phyloP scores from a whole-genome alignment of 2,888 invertebrate species.

The Mythimna albipuncta region DNA sequence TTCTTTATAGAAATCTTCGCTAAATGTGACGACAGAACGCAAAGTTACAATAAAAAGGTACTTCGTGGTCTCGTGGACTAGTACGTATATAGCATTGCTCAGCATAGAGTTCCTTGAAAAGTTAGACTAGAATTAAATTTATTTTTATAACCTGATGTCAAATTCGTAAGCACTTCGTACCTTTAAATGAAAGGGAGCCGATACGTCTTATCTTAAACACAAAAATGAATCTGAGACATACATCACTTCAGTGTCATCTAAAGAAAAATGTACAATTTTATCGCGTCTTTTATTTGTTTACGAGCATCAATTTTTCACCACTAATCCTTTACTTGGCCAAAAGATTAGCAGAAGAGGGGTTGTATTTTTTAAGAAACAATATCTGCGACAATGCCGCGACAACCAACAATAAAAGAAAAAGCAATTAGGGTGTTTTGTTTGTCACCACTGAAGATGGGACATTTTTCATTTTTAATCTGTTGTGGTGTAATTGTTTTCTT shows the following conservation, averaged over 20 bases:
- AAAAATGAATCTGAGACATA: constrained; percentile 21
- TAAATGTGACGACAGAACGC: no score
- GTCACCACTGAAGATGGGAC: constrained; percentile 65
- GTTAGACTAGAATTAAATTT: neutral
- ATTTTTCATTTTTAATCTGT: constrained; percentile 81
- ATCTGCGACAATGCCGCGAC: constrained; percentile 73
- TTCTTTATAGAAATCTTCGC: neutral
- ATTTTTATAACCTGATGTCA: neutral
- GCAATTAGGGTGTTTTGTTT: constrained; percentile 83
- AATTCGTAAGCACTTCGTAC: neutral
- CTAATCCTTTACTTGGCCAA: constrained; percentile 76
- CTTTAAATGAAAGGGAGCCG: neutral
- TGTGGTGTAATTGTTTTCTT: constrained; percentile 73
- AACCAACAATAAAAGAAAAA: constrained; percentile 74
- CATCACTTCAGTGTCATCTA: constrained; percentile 39
- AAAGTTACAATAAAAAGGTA: no score
- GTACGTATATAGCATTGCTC: no score
- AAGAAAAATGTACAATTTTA: constrained; percentile 57
- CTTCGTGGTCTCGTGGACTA: neutral
- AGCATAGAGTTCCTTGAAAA: no score
- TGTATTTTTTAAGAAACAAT: constrained; percentile 76
- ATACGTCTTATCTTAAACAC: neutral
- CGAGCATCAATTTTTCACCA: constrained; percentile 68
- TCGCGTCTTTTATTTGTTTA: constrained; percentile 76
- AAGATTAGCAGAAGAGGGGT: constrained; percentile 74